phyloP scores from a whole-genome alignment of 2,113 vertebrate genomes.

The Tautogolabrus adspersus region DNA sequence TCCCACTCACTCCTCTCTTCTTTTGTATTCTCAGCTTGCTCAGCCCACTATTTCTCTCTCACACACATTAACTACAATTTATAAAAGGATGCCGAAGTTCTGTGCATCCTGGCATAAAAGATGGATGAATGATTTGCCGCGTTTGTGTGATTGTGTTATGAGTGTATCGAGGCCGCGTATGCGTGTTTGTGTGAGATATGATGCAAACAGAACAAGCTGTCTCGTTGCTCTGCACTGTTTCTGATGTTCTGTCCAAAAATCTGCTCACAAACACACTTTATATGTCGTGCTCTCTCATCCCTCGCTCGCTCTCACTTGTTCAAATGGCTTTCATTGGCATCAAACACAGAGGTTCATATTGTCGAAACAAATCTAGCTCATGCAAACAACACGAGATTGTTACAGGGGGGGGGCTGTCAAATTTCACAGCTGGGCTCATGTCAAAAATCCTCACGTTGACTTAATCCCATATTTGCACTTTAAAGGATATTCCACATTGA shows the following conservation, averaged over 20 bases:
- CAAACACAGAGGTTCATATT: slow-evolving; percentile 69
- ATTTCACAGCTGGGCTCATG: slow-evolving; percentile 57
- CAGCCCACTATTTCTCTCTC: slow-evolving; percentile 32
- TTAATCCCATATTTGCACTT: slow-evolving; percentile 78
- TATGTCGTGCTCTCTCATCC: slow-evolving; percentile 52
- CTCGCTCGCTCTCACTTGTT: slow-evolving; percentile 51
- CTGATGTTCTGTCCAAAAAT: slow-evolving; percentile 79
- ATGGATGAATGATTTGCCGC: slow-evolving; percentile 71
- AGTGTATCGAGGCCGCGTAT: slow-evolving; percentile 46
- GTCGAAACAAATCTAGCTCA: slow-evolving; percentile 73
- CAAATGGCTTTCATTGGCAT: slow-evolving; percentile 76
- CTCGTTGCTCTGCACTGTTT: slow-evolving; percentile 69
- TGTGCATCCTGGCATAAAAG: slow-evolving; percentile 65
- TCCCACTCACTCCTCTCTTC: slow-evolving; percentile 34
- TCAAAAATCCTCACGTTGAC: slow-evolving; percentile 65
- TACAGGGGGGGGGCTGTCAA: slow-evolving; percentile 48
- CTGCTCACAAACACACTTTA: slow-evolving; percentile 59
- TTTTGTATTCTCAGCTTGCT: slow-evolving; percentile 57
- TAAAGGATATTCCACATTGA: slow-evolving; percentile 72
- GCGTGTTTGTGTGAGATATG: slow-evolving; percentile 68
- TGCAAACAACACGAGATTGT: slow-evolving; percentile 76
- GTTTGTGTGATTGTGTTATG: slow-evolving; percentile 53
- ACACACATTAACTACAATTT: slow-evolving; percentile 66
- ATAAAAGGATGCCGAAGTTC: slow-evolving; percentile 62
- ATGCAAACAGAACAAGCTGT: slow-evolving; percentile 78